Evolutionary conservation across 2,888 invertebrate species (phyloP).

Genomic region (Caradrina kadenii): DNA sequence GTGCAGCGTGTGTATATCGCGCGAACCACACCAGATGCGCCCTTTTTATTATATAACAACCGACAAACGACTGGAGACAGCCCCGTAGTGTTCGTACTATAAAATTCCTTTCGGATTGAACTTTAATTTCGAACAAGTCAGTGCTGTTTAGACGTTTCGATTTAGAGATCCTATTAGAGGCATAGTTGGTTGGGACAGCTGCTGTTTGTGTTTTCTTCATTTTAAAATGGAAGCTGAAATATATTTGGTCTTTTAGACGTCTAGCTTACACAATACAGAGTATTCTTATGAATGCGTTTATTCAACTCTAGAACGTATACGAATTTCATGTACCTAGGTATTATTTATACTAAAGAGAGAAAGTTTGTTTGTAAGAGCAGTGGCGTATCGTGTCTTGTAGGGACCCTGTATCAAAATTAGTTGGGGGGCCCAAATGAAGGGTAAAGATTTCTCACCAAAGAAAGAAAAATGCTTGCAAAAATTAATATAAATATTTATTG

Average conservation of each 20-base stretch:
- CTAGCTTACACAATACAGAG: constrained; percentile 6
- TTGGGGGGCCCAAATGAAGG: no score
- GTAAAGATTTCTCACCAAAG: no score
- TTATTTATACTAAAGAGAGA: no score
- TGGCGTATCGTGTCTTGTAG: no score
- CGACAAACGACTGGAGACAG: constrained; percentile 58
- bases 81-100: constrained; percentile 46
- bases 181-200: constrained; percentile 43
- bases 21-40: constrained; percentile 56
- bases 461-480: no score
- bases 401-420: no score
- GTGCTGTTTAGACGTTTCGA: constrained; percentile 56
- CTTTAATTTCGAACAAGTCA: constrained; percentile 54
- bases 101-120: constrained; percentile 45
- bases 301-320: neutral
- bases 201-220: constrained; percentile 32
- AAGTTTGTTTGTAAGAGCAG: no score
- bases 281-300: constrained; percentile 16
- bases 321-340: neutral
- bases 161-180: constrained; percentile 53
- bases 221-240: constrained; percentile 27
- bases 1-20: constrained; percentile 52
- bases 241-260: constrained; percentile 18
- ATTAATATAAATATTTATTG: no score
- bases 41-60: constrained; percentile 68